Evolutionary conservation across 1,140 invertebrate genomes (phyloP).

Genomic region (Neelides sp.): DNA sequence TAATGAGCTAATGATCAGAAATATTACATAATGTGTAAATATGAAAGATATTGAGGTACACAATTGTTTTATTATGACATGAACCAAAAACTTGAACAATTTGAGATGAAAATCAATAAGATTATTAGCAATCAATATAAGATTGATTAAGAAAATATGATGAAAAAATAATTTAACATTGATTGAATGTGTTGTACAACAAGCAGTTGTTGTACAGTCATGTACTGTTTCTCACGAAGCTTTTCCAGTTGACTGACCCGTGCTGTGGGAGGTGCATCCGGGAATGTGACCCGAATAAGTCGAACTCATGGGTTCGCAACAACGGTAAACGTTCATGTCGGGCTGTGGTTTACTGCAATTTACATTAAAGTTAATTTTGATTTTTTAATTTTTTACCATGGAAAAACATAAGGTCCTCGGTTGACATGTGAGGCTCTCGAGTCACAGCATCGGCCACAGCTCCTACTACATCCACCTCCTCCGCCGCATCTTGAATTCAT

Average conservation of each 20-base stretch:
- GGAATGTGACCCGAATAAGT: slow-evolving; percentile 29
- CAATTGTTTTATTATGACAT: too few species aligned
- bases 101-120: too few species aligned
- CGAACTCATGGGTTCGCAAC: slow-evolving; percentile 21
- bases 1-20: too few species aligned
- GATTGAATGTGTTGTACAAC: slow-evolving; percentile 27
- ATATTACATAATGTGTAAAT: too few species aligned
- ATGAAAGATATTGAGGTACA: too few species aligned
- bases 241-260: slow-evolving; percentile 13
- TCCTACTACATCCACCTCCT: not conserved
- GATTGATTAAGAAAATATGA: too few species aligned
- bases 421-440: slow-evolving; percentile 22
- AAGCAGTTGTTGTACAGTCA: slow-evolving; percentile 28
- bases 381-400: slow-evolving; percentile 11
- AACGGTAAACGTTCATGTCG: slow-evolving; percentile 23
- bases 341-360: slow-evolving; percentile 14
- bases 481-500: too few species aligned
- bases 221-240: slow-evolving; percentile 30
- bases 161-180: too few species aligned
- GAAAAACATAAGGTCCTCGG: slow-evolving; percentile 22
- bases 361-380: slow-evolving; percentile 6
- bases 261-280: slow-evolving; percentile 28
- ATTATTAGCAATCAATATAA: too few species aligned
- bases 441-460: slow-evolving; percentile 10
- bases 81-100: too few species aligned